These are phyloP conservation scores for Neopelma chrysocephalum DNA, from an alignment of 2,797 vertebrate genomes.

Conservation along the genomic window DNA sequence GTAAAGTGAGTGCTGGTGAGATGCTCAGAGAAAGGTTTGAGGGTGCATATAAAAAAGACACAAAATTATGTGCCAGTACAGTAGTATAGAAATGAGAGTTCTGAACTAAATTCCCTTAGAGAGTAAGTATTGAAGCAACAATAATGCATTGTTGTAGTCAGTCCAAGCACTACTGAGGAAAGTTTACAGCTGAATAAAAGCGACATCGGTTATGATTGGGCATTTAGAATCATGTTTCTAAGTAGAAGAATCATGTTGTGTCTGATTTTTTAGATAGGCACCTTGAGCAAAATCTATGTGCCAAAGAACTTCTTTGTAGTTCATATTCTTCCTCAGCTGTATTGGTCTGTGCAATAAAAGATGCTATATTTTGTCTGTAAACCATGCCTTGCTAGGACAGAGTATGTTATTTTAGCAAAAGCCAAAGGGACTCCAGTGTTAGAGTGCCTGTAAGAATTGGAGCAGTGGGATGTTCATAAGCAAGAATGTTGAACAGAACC, in stretches of 20 bases:
- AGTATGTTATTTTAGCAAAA: neutral
- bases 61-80: neutral
- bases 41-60: neutral
- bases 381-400: neutral
- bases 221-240: neutral
- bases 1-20: neutral
- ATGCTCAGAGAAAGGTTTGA: neutral
- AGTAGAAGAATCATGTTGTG: neutral
- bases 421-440: neutral
- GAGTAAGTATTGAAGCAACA: neutral
- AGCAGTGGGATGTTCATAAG: rapidly evolving
- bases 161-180: neutral
- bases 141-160: rapidly evolving
- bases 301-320: neutral
- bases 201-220: neutral
- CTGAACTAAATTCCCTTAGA: neutral
- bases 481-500: neutral
- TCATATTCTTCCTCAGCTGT: neutral
- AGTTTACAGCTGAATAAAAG: neutral
- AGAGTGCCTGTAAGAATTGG: neutral
- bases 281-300: neutral
- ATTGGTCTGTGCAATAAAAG: neutral
- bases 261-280: neutral
- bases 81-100: neutral
- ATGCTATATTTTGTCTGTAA: neutral